phyloP scores from a whole-genome alignment of 2,797 vertebrate genomes.

The Coranthus polyacanthus region DNA sequence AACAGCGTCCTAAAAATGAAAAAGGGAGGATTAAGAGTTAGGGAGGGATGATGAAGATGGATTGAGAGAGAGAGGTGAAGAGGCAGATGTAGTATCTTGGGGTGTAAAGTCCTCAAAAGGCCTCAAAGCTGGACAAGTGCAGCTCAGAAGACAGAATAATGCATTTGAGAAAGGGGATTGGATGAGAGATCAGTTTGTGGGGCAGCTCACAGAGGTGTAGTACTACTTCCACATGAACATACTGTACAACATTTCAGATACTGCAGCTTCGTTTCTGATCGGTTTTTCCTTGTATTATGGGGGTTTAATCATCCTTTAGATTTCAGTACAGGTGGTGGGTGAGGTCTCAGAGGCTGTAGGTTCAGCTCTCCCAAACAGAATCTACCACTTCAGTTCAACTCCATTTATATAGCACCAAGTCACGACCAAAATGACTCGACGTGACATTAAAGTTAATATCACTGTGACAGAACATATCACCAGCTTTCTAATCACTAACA shows the following conservation, averaged over 20 bases:
- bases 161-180: neutral
- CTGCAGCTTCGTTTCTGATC: neutral
- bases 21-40: conserved; percentile 14
- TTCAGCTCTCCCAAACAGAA: neutral
- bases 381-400: too few species aligned
- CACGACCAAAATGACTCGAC: too few species aligned
- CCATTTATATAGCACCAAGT: too few species aligned
- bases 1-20: conserved; percentile 32
- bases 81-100: conserved; percentile 13
- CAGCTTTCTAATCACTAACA: too few species aligned
- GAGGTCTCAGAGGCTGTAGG: neutral
- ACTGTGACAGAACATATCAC: too few species aligned
- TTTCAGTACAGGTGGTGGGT: neutral
- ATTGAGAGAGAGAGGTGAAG: neutral
- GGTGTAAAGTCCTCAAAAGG: conserved; percentile 13
- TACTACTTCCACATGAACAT: neutral
- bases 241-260: conserved; percentile 2
- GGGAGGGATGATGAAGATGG: conserved; percentile 23
- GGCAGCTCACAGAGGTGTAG: neutral
- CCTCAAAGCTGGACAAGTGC: conserved; percentile 11
- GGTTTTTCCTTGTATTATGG: too few species aligned
- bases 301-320: neutral
- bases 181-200: conserved; percentile 2
- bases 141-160: conserved; percentile 1
- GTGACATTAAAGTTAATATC: too few species aligned